Conservation (phyloP, 2,797 vertebrate genomes). For the Coregonus ussuriensis region DNA sequence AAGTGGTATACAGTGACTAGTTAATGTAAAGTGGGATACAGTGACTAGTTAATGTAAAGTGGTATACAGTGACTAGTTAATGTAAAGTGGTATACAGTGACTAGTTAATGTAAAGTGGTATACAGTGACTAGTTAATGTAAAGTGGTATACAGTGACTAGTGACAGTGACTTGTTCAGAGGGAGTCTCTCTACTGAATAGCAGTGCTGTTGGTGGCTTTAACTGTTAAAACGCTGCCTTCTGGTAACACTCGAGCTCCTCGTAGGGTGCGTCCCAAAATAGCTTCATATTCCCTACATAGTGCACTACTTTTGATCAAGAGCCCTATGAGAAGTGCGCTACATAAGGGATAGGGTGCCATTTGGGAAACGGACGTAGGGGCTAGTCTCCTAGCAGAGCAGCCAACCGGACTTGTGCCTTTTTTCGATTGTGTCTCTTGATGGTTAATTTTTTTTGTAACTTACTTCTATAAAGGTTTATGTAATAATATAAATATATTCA, state of each 20-base stretch:
- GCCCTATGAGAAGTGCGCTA: background rate
- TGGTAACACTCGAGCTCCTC: constrained; percentile 39
- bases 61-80: too few species aligned
- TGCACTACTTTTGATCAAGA: too few species aligned
- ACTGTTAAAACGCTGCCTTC: constrained; percentile 54
- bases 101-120: too few species aligned
- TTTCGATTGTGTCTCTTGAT: background rate
- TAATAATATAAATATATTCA: background rate
- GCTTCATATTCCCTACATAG: background rate
- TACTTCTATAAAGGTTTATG: background rate
- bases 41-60: background rate
- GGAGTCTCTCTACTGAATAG: background rate
- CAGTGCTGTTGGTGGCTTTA: constrained; percentile 29
- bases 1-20: background rate
- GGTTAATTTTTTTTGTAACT: background rate
- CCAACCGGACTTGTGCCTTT: constrained; percentile 1
- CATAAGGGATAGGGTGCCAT: background rate
- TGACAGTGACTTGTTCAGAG: background rate
- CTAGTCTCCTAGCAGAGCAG: constrained; percentile 57
- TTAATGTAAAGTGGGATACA: too few species aligned
- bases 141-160: too few species aligned
- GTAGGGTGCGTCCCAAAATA: background rate
- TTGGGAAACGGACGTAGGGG: background rate
- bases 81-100: background rate
- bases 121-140: background rate